Evolutionary conservation across 2,113 vertebrate species (phyloP).

Genomic region (Dissostichus mawsoni): DNA sequence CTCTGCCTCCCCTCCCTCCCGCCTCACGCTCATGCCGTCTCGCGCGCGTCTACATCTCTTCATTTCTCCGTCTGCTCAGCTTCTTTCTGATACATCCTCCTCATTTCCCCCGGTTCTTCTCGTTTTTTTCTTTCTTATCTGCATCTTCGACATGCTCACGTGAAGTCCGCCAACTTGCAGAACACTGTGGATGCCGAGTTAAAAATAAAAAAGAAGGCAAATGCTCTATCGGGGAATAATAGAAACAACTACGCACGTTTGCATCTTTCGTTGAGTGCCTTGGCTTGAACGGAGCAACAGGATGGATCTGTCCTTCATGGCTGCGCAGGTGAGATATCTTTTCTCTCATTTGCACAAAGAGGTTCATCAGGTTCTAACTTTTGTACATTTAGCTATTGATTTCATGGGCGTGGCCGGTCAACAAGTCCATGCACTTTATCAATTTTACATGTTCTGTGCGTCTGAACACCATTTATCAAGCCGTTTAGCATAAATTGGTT

Average conservation of each 20-base stretch:
- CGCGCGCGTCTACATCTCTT: conserved; percentile 45
- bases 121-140: not conserved
- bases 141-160: conserved; percentile 53
- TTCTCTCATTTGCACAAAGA: not conserved
- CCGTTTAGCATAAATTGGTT: too few species aligned
- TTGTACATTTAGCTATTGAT: conserved; percentile 7
- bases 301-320: conserved; percentile 98
- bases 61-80: conserved; percentile 44
- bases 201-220: conserved; percentile 17
- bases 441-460: not conserved
- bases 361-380: conserved; percentile 47
- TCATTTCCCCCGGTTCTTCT: not conserved
- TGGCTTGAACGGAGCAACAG: conserved; percentile 71
- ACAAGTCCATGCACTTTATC: conserved; percentile 31
- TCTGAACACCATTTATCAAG: not conserved
- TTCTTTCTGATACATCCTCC: conserved; percentile 1
- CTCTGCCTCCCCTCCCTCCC: conserved; percentile 22
- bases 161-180: conserved; percentile 61
- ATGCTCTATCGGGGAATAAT: conserved; percentile 66
- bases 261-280: conserved; percentile 62
- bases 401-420: conserved; percentile 65
- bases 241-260: conserved; percentile 35
- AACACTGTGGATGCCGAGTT: not conserved
- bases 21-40: conserved; percentile 32
- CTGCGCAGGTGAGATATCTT: conserved; percentile 89